phyloP scores from a whole-genome alignment of 2,113 vertebrate genomes.

The Dromiciops gliroides region DNA sequence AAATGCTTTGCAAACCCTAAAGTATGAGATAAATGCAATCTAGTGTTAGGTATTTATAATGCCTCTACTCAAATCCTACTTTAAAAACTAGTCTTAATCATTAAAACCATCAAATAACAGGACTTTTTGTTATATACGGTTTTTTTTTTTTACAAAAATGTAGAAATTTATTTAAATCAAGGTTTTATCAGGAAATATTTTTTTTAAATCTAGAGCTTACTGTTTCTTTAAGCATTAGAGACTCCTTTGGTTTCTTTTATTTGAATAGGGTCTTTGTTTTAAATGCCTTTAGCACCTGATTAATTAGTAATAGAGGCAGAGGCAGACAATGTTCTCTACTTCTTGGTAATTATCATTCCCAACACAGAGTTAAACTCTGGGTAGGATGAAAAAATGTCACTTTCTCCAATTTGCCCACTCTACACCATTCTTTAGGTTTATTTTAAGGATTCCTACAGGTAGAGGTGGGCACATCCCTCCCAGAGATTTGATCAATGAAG shows the following conservation, averaged over 20 bases:
- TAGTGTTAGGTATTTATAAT: not conserved
- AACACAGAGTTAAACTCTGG: slow-evolving; percentile 58
- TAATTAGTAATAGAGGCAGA: slow-evolving; percentile 78
- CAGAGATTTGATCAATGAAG: not conserved
- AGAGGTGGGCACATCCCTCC: not conserved
- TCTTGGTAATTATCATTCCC: slow-evolving; percentile 71
- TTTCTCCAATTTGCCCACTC: slow-evolving; percentile 26
- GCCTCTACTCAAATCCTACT: not conserved
- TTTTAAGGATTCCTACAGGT: slow-evolving; percentile 45
- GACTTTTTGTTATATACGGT: not conserved
- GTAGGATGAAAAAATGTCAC: slow-evolving; percentile 60
- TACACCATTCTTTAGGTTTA: slow-evolving; percentile 9
- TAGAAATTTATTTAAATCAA: not conserved
- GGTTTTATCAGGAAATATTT: not conserved
- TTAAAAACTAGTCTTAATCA: not conserved
- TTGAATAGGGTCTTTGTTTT: slow-evolving; percentile 79
- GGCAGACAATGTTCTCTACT: slow-evolving; percentile 75
- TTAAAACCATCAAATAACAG: not conserved
- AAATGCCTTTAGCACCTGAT: slow-evolving; percentile 79
- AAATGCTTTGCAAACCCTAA: not conserved
- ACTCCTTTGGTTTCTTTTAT: slow-evolving; percentile 67
- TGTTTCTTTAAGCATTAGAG: slow-evolving; percentile 60
- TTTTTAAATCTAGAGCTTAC: not conserved
- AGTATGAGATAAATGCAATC: not conserved
- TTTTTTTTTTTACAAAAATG: not conserved